A percentile compares a stretch with the other conserved stretches of the same genome.
phyloP scores from a whole-genome alignment of 2,888 invertebrate species.

The Euspilapteryx auroguttella region DNA sequence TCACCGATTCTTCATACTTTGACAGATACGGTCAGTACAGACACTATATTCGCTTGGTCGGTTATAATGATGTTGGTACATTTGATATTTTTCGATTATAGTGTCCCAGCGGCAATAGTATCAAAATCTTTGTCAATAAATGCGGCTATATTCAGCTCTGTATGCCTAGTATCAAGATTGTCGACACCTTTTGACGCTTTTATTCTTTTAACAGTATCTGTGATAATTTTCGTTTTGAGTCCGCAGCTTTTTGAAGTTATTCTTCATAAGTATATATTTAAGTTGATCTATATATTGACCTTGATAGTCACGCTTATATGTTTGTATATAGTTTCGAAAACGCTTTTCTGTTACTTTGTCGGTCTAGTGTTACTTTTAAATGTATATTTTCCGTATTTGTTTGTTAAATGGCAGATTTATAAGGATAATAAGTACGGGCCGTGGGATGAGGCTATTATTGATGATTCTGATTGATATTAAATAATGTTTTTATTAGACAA shows the following conservation, averaged over 20 bases:
- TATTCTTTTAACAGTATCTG: slow-evolving; percentile 84
- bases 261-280: slow-evolving; percentile 57
- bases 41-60: slow-evolving; percentile 94
- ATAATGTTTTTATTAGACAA: not conserved
- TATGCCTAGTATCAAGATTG: slow-evolving; percentile 91
- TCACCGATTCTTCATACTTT: slow-evolving; percentile 92
- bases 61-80: slow-evolving; percentile 86
- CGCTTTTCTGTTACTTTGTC: slow-evolving; percentile 64
- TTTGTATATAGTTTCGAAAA: slow-evolving; percentile 59
- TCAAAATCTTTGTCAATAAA: slow-evolving; percentile 91
- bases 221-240: slow-evolving; percentile 85
- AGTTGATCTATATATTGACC: slow-evolving; percentile 49
- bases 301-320: slow-evolving; percentile 48
- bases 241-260: slow-evolving; percentile 75
- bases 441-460: slow-evolving; percentile 93
- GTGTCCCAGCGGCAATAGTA: slow-evolving; percentile 82
- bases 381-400: slow-evolving; percentile 73
- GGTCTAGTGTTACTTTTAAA: slow-evolving; percentile 65
- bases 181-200: slow-evolving; percentile 86
- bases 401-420: slow-evolving; percentile 74
- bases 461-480: slow-evolving; percentile 61
- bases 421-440: slow-evolving; percentile 96
- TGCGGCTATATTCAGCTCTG: slow-evolving; percentile 92
- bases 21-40: slow-evolving; percentile 95
- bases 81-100: slow-evolving; percentile 92